Evolutionary conservation across 2,797 vertebrate genomes (phyloP).

Genomic region (Typhlichthys subterraneus): DNA sequence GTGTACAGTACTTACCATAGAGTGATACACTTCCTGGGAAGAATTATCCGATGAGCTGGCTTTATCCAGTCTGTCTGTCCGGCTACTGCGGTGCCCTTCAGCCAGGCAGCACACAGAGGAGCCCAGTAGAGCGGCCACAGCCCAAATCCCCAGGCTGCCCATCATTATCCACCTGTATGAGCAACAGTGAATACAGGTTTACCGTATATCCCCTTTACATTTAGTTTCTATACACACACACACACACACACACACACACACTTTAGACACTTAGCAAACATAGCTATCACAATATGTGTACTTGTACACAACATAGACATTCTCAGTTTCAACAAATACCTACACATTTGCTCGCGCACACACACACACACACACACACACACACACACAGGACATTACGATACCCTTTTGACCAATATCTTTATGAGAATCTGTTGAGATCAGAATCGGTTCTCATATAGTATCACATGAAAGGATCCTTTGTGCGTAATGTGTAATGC

Average conservation of each 20-base stretch:
- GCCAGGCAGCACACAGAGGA: constrained; percentile 69
- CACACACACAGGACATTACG: constrained; percentile 17
- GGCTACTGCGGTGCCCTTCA: constrained; percentile 63
- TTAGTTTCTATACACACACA: background rate
- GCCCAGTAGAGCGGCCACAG: constrained; percentile 80
- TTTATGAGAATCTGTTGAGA: too few species aligned
- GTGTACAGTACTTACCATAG: constrained; percentile 75
- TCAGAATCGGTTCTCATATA: too few species aligned
- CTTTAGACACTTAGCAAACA: background rate
- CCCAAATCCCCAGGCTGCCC: constrained; percentile 82
- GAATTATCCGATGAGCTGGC: constrained; percentile 51
- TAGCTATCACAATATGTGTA: too few species aligned
- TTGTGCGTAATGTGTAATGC: too few species aligned
- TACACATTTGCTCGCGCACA: background rate
- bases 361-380: background rate
- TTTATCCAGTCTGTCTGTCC: constrained; percentile 69
- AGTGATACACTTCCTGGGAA: constrained; percentile 45
- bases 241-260: constrained; percentile 3
- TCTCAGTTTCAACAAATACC: too few species aligned
- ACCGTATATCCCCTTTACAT: too few species aligned
- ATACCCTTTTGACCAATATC: background rate
- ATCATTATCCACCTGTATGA: constrained; percentile 79
- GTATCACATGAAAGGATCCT: too few species aligned
- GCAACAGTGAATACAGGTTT: constrained; percentile 42
- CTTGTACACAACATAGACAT: too few species aligned